Evolutionary conservation across 2,888 invertebrate genomes (phyloP).

Genomic region (Branchinecta sandiegonensis): DNA sequence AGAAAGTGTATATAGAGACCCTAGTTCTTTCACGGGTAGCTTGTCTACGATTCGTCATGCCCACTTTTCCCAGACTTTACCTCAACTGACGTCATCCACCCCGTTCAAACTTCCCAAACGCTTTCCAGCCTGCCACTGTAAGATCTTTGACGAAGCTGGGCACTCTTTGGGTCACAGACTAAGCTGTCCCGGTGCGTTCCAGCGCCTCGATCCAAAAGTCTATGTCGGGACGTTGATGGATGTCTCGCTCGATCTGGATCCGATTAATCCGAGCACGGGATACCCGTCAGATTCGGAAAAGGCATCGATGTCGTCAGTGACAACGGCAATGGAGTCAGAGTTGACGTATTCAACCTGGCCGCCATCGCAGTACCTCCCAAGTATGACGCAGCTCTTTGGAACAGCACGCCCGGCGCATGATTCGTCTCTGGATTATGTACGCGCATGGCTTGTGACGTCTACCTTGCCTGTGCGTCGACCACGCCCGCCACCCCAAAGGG

Average conservation of each 20-base stretch:
- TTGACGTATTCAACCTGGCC: slow-evolving; percentile 24
- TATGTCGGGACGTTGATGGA: neutral
- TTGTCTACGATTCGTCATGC: slow-evolving; percentile 17
- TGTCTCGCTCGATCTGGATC: slow-evolving; percentile 9
- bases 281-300: slow-evolving; percentile 24
- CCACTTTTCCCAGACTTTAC: slow-evolving; percentile 12
- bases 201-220: neutral
- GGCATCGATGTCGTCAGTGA: slow-evolving; percentile 18
- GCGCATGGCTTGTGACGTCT: slow-evolving; percentile 23
- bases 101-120: slow-evolving; percentile 2
- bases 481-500: neutral
- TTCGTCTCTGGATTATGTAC: slow-evolving; percentile 23
- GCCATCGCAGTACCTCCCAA: slow-evolving; percentile 19
- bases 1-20: slow-evolving; percentile 20
- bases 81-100: neutral
- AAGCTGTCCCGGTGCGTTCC: slow-evolving; percentile 5
- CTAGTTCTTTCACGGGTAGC: slow-evolving; percentile 23
- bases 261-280: slow-evolving; percentile 18
- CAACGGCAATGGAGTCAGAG: slow-evolving; percentile 21
- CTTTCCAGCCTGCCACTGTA: slow-evolving; percentile 21
- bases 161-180: slow-evolving; percentile 20
- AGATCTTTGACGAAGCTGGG: slow-evolving; percentile 21
- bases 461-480: slow-evolving; percentile 2
- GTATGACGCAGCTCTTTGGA: slow-evolving; percentile 19
- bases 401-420: slow-evolving; percentile 17